These are phyloP conservation scores for Macquaria australasica DNA, from an alignment of 2,113 vertebrate genomes.

Conservation along the genomic window DNA sequence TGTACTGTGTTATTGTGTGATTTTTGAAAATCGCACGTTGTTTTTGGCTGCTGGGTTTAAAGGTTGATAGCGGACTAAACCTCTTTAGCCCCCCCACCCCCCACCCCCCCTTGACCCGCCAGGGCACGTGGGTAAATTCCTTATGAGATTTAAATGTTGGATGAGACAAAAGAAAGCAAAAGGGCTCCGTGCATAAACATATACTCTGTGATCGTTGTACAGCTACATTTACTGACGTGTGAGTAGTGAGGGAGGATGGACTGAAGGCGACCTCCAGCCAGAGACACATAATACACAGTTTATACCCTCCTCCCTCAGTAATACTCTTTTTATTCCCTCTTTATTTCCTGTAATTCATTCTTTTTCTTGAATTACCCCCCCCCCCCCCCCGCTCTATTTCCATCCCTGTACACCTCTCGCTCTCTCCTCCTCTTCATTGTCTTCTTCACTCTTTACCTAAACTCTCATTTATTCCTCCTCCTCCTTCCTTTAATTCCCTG, in stretches of 20 bases:
- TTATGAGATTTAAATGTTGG: conserved; percentile 63
- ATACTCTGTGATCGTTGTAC: conserved; percentile 12
- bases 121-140: conserved; percentile 73
- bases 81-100: not conserved
- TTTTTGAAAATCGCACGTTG: too few species aligned
- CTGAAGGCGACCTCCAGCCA: conserved; percentile 9
- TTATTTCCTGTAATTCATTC: not conserved
- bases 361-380: not conserved
- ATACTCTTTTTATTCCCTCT: not conserved
- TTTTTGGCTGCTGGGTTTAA: too few species aligned
- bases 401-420: not conserved
- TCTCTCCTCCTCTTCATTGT: not conserved
- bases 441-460: too few species aligned
- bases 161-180: conserved; percentile 59
- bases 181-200: not conserved
- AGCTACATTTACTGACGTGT: conserved; percentile 26
- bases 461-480: not conserved
- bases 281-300: not conserved
- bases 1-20: not conserved
- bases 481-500: too few species aligned
- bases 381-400: not conserved
- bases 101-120: conserved; percentile 17
- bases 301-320: not conserved
- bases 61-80: conserved; percentile 5
- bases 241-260: not conserved